phyloP scores from a whole-genome alignment of 2,888 invertebrate genomes.

The Eledona agricola region DNA sequence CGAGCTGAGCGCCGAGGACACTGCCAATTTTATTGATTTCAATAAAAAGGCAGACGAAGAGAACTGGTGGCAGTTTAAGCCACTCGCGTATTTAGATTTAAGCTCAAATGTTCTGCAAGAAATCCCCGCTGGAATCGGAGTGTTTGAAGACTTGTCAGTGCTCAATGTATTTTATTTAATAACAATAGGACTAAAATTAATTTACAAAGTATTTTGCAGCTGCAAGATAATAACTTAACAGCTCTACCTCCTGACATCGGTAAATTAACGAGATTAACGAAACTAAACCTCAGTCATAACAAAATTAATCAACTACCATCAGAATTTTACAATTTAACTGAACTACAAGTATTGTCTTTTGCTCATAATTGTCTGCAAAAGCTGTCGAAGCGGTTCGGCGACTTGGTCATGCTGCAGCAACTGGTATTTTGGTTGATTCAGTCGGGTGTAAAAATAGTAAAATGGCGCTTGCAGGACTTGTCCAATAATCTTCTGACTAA shows the following conservation, averaged over 20 bases:
- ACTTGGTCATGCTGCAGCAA: slow-evolving; percentile 79
- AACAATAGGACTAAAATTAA: slow-evolving; percentile 10
- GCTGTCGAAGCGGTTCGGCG: slow-evolving; percentile 77
- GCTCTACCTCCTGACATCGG: slow-evolving; percentile 79
- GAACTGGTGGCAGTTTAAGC: slow-evolving; percentile 85
- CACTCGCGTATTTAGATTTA: slow-evolving; percentile 79
- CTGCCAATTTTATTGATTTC: slow-evolving; percentile 69
- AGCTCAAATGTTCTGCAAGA: slow-evolving; percentile 75
- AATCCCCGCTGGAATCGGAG: slow-evolving; percentile 72
- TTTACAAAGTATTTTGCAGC: slow-evolving; percentile 63
- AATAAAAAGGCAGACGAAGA: slow-evolving; percentile 63
- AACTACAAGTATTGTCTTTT: slow-evolving; percentile 75
- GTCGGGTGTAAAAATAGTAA: not conserved
- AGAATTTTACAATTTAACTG: slow-evolving; percentile 74
- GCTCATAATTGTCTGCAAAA: slow-evolving; percentile 77
- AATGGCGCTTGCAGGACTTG: slow-evolving; percentile 77
- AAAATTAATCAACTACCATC: slow-evolving; percentile 70
- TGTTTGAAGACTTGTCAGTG: slow-evolving; percentile 72
- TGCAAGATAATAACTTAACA: slow-evolving; percentile 84
- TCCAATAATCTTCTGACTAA: slow-evolving; percentile 78
- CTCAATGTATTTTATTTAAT: slow-evolving; percentile 70
- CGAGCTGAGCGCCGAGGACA: slow-evolving; percentile 70
- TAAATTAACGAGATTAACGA: slow-evolving; percentile 71
- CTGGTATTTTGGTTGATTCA: slow-evolving; percentile 65
- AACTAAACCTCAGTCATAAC: slow-evolving; percentile 75